Evolutionary conservation across 2,797 vertebrate genomes (phyloP).

Genomic region (Threskiornis aethiopicus): DNA sequence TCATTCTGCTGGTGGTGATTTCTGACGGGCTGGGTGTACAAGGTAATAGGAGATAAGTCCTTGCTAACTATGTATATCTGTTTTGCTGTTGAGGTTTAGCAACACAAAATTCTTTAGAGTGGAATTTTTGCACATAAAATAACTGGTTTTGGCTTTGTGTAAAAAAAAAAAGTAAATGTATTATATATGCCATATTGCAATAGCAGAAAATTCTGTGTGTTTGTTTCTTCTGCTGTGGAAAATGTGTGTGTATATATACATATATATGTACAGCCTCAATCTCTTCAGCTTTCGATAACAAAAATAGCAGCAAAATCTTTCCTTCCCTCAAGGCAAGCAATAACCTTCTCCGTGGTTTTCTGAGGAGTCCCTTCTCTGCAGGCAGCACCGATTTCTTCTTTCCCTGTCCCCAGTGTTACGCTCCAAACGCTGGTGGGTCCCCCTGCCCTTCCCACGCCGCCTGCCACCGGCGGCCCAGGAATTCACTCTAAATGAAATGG

Average conservation of each 20-base stretch:
- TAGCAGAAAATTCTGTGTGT: background rate
- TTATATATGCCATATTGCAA: background rate
- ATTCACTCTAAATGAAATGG: background rate
- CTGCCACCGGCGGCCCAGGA: background rate
- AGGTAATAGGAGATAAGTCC: background rate
- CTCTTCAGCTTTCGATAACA: background rate
- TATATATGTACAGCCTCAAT: background rate
- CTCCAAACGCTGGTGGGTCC: background rate
- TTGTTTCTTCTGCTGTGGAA: background rate
- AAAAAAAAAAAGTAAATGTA: background rate
- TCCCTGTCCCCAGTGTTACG: background rate
- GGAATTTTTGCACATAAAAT: background rate
- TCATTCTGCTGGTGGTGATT: background rate
- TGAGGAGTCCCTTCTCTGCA: background rate
- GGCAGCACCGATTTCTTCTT: background rate
- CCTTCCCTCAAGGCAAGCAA: background rate
- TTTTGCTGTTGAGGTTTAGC: background rate
- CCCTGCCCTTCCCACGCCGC: background rate
- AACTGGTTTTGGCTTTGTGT: background rate
- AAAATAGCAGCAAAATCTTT: conserved; percentile 45
- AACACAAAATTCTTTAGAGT: background rate
- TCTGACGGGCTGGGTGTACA: background rate
- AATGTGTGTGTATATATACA: background rate
- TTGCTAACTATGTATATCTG: background rate
- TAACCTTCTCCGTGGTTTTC: background rate